phyloP scores from a whole-genome alignment of 2,797 vertebrate genomes.

The Coregonus sp. region DNA sequence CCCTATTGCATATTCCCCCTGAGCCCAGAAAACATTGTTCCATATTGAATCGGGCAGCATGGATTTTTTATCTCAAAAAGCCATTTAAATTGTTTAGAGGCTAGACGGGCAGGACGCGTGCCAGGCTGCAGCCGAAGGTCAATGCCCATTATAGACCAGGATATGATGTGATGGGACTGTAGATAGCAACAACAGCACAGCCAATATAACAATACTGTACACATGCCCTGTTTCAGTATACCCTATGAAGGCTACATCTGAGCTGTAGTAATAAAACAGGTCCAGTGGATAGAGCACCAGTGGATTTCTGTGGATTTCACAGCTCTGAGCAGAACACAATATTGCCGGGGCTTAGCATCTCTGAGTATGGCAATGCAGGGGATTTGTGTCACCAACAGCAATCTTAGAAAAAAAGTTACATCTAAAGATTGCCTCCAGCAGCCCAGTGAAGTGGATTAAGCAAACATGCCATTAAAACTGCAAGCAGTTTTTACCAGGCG shows the following conservation, averaged over 20 bases:
- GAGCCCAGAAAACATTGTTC: conserved; percentile 45
- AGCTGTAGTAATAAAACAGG: conserved; percentile 27
- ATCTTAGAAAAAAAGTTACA: conserved; percentile 53
- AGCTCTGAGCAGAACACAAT: conserved; percentile 28
- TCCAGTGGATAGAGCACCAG: conserved; percentile 4
- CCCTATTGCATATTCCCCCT: conserved; percentile 59
- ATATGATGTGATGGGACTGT: conserved; percentile 51
- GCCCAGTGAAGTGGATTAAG: conserved; percentile 68
- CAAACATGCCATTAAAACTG: conserved; percentile 68
- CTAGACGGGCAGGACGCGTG: conserved; percentile 54
- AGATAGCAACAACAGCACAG: conserved; percentile 34
- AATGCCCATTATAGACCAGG: conserved; percentile 44
- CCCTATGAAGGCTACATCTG: conserved; percentile 12
- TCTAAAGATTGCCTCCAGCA: conserved; percentile 60
- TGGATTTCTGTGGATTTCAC: conserved; percentile 15
- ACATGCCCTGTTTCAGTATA: not conserved
- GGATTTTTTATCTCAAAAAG: conserved; percentile 72
- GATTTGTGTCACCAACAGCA: conserved; percentile 63
- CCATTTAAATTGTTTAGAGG: conserved; percentile 65
- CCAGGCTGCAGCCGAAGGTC: conserved; percentile 61
- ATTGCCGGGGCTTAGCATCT: conserved; percentile 50
- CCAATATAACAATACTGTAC: conserved; percentile 16
- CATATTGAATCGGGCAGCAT: conserved; percentile 63
- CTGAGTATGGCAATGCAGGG: conserved; percentile 46
- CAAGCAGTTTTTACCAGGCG: conserved; percentile 46